Base-by-base conservation (phyloP, 1,140 invertebrate genomes). In the Anthonomus grandis region DNA sequence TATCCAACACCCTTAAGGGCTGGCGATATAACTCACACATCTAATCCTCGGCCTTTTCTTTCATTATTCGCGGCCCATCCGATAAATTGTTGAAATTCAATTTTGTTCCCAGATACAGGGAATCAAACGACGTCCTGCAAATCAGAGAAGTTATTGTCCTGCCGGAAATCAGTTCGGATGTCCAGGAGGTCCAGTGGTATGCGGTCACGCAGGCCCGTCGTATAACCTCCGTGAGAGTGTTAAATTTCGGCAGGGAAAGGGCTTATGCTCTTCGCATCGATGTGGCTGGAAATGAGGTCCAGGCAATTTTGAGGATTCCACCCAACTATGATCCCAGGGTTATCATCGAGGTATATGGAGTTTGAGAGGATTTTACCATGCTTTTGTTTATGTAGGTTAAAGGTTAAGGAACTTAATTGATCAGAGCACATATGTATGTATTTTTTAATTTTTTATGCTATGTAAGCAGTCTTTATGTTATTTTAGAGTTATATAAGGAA, bases 331-430 rank as follows among this genome's bases (percentile, higher is more conserved):
- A 63, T 52, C 61, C 61, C 1, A 51, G 57, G 42, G 37, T 63
- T 38, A 39, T 63, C 41, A 63, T 63, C 42, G 61, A 63, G 31
- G 51, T 59, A 34, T 63, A 63, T 37, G 61, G 61, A 31, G 53
- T 47, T 59, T 59, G 52, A 34, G 27, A n/a, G n/a, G 8, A 31
- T 31, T 31, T n/a, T n/a, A n/a, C n/a, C n/a, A n/a, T n/a, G n/a
- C n/a, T n/a, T n/a, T n/a, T n/a, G n/a, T n/a, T n/a, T n/a, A n/a
- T n/a, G n/a, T n/a, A n/a, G n/a, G n/a, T n/a, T n/a, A n/a, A n/a
- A n/a, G n/a, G n/a, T n/a, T n/a, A n/a, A n/a, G n/a, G n/a, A n/a
- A n/a, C n/a, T n/a, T n/a, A n/a, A n/a, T n/a, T n/a, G n/a, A n/a
- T n/a, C n/a, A n/a, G n/a, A n/a, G n/a, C n/a, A n/a, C n/a, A n/a